Evolutionary conservation across 2,888 invertebrate species (phyloP), one percentile per base, ranked within the genome.

Genomic region (Phrixothrix hirtus): DNA sequence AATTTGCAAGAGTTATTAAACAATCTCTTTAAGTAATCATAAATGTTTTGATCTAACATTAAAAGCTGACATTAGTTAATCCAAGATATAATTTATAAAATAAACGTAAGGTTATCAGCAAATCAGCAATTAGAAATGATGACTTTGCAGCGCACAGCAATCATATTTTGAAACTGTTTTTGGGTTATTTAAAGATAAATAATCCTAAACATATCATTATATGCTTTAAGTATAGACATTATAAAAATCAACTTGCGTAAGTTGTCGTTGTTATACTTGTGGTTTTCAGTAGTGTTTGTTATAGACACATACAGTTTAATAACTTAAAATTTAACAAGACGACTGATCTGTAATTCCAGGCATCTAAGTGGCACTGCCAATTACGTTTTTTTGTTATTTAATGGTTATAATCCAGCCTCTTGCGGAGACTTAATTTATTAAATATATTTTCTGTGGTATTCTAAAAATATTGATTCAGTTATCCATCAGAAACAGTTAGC

Each of bases 121-220:
- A 41, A 48, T 48, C 48, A 35, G 41, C 48, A 48, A 48, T 48
- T 41, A 48, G 35, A 35, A 39, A 14, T 12, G 44, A 51, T 51
- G 51, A 51, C 51, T 51, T 30, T 26, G 32, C 17, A 44, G 27
- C 15, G 9, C 21, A 12, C 44, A 25, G 37, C 44, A 38, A 44
- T 44, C 30, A 25, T 21, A 29, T 30, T 50, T 44, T 38, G 26
- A 36, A 50, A 37, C 37, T 31, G 37, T 50, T 36, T 50, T 51
- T 45, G 34, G 15, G 49, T 42, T 50, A 50, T 50, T 50, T 50
- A 50, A 36, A 50, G 43, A 50, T 27, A 51, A 51, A 51, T 38
- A 45, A 29, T 34, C 26, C 31, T 26, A 51, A 45, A 48, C 34
- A 38, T 51, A 34, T 51, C 15, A 51, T 51, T 51, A 51, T 26